Conservation (phyloP, 2,888 invertebrate genomes). For the Drosophila paramelanica region DNA sequence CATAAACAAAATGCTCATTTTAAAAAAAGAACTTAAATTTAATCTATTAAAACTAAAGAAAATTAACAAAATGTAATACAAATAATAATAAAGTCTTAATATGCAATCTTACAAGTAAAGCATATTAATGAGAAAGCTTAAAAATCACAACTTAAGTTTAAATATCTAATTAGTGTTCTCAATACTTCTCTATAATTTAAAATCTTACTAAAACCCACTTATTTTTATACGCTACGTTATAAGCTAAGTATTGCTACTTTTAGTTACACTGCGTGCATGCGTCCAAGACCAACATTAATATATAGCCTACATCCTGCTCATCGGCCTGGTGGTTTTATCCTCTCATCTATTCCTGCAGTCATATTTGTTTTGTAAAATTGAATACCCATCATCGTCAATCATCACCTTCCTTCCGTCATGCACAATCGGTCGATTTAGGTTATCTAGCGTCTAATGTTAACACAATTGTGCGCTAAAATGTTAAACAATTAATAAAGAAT, state of each 20-base stretch:
- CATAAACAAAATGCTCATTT: conserved; percentile 68
- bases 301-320: conserved; percentile 19
- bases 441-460: conserved; percentile 70
- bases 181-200: conserved; percentile 60
- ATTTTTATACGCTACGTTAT: conserved; percentile 75
- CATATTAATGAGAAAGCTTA: conserved; percentile 29
- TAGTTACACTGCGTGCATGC: conserved; percentile 73
- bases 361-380: conserved; percentile 29
- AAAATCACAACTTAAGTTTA: conserved; percentile 61
- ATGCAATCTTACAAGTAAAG: conserved; percentile 39
- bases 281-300: conserved; percentile 65
- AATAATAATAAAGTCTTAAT: conserved; percentile 35
- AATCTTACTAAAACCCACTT: conserved; percentile 53
- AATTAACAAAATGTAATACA: conserved; percentile 32
- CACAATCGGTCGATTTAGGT: conserved; percentile 64
- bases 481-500: conserved; percentile 34
- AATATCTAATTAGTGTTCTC: conserved; percentile 62
- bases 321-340: conserved; percentile 2
- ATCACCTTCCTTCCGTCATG: conserved; percentile 25
- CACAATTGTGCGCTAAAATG: conserved; percentile 56
- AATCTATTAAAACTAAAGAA: conserved; percentile 35
- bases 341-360: conserved; percentile 10
- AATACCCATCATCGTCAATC: background rate
- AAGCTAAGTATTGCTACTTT: conserved; percentile 77
- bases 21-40: conserved; percentile 44